Evolutionary conservation across 2,888 invertebrate genomes (phyloP), one percentile per base, ranked within the genome.

Genomic region (Drosophila multiciliata): DNA sequence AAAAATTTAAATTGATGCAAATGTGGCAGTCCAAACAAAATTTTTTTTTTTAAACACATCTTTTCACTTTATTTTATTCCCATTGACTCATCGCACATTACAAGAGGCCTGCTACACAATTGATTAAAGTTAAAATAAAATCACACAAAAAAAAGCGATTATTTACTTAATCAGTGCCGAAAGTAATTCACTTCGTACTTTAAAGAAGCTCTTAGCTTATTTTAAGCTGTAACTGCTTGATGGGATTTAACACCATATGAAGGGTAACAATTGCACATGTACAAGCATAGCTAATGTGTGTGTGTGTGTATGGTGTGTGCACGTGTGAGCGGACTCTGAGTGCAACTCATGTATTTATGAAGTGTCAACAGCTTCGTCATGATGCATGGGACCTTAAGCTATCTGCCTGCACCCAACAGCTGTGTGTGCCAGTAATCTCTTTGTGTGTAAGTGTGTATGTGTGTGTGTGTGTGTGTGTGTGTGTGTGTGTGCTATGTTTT

Each of bases 331-430:
- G 79, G 49, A 45, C 67, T 54, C 61, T 67, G 82, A 75, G 86
- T 85, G 88, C 83, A 85, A 85, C 83, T 88, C 85, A 86, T 85
- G 88, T 87, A 85, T 85, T 85, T 85, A 85, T 85, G 85, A 85
- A 85, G 85, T 85, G 85, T 88, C 88, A 85, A 85, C 88, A 88
- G 83, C 80, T 78, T 83, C 85, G 80, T 83, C 83, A 83, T 86
- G 88, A 88, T 87, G 86, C 82, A 88, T 83, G 80, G 73, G 33
- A 75, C 74, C 83, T 85, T 82, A 80, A 83, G 83, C 82, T 80
- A 83, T 85, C 83, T 81, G 66, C 64, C 66, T 64, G 65, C 50
- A 72, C 53, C 63, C 32, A 63, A 63, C 54, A 62, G 42, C 59
- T 49, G 40, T 58, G 52, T 59, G 29, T 38, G 12, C 29, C 26